Base-by-base conservation (phyloP, 1,140 invertebrate species). In the Leptinotarsa defecta region DNA sequence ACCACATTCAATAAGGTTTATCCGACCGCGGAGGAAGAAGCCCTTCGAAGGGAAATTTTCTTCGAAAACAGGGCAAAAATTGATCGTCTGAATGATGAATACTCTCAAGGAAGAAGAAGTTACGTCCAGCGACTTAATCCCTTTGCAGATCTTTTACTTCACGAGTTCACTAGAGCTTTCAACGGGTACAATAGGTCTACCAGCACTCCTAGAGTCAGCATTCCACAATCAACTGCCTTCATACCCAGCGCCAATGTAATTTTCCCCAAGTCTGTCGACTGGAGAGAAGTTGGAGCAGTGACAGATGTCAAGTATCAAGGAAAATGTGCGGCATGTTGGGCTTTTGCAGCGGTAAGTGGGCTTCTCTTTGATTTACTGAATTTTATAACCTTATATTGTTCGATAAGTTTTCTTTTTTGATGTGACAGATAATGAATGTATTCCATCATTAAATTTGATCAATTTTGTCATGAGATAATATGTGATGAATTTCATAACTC, bases 61-160 rank as follows among this genome's bases (percentile, higher is more conserved):
- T 90, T 95, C 83, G 93, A 96, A 83, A 96, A 96, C 84, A 91
- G 91, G 81, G 89, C 92, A 78, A 92, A 91, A 83, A 94, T 98
- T 83, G 92, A 92, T n/a, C 90, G 91, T 80, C 95, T 97, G 83
- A 98, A 98, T 88, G 86, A 89, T 76, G 86, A 87, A 68, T 94
- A 86, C 84, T 89, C 91, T 75, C 80, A 86, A 57, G 94, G 94
- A 0, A 81, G 88, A 77, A 88, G 90, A 34, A 83, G 87, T 20
- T 95, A 87, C 85, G 90, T 89, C 77, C 84, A 94, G 76, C 88
- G 86, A 68, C 84, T 95, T 80, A 96, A 96, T 86, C 69, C 68
- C 81, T 96, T 91, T 85, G 91, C 90, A 63, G 95, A 97, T 86
- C 88, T 96, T 92, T 88, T 96, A 77, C 91, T 91, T 83, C 91